Evolutionary conservation across 2,888 invertebrate species (phyloP).

Genomic region (Griposia aprilina): DNA sequence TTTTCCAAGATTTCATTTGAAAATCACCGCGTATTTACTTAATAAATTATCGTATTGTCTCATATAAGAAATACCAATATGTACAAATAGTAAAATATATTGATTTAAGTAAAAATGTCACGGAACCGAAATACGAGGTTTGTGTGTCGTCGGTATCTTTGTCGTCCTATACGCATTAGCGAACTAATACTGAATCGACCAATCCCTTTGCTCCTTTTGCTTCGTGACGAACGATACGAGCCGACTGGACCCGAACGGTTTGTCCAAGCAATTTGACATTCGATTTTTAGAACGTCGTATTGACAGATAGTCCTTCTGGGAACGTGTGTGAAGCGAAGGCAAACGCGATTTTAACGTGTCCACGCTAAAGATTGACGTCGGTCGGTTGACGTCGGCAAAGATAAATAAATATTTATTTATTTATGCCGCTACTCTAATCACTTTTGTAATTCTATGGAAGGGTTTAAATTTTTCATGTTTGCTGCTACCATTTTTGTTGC

Average conservation of each 20-base stretch:
- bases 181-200: conserved; percentile 72
- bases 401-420: conserved; percentile 78
- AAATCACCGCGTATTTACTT: conserved; percentile 54
- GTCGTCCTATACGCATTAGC: conserved; percentile 78
- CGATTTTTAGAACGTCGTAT: conserved; percentile 77
- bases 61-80: conserved; percentile 60
- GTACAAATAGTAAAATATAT: conserved; percentile 65
- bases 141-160: conserved; percentile 73
- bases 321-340: conserved; percentile 74
- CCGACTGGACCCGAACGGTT: conserved; percentile 68
- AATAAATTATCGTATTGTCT: conserved; percentile 43
- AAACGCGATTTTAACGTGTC: conserved; percentile 79
- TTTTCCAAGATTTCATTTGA: conserved; percentile 55
- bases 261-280: conserved; percentile 75
- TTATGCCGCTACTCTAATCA: conserved; percentile 77
- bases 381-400: conserved; percentile 70
- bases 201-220: conserved; percentile 71
- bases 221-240: conserved; percentile 77
- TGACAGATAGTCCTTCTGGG: conserved; percentile 84
- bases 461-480: conserved; percentile 68
- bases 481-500: conserved; percentile 75
- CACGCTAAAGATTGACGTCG: conserved; percentile 77
- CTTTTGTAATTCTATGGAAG: conserved; percentile 84
- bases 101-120: conserved; percentile 64
- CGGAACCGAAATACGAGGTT: conserved; percentile 52